Evolutionary conservation across 2,888 invertebrate genomes (phyloP), one percentile per base, ranked within the genome.

Genomic region (Drosophila vallismaia): DNA sequence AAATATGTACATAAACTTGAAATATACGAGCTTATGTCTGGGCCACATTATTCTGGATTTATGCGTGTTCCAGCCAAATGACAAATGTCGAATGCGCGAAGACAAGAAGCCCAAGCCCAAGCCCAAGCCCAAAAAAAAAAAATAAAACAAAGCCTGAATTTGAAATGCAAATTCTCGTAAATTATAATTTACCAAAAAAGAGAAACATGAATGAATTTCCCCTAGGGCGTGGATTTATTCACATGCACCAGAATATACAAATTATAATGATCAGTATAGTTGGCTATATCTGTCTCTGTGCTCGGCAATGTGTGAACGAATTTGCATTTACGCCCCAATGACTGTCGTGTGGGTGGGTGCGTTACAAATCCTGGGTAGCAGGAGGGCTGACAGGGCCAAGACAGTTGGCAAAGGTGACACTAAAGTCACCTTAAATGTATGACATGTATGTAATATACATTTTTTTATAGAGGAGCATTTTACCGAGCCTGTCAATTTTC

Each of bases 131-230:
- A 19, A 19, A 44, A 33, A 29, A 45, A 53, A 40, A 40, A 53
- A 28, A 57, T 49, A 44, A 53, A 19, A 36, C 54, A 53, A 66
- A 58, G 10, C 33, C 50, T 60, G 36, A 52, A 85, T 85, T 85
- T 85, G 74, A 74, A 85, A 82, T 85, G 82, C 87, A 87, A 85
- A 85, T 85, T 67, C 67, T 71, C 58, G 82, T 85, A 87, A 85
- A 87, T 85, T 87, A 75, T 85, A 87, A 85, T 85, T 81, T 77
- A 58, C 58, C 50, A 57, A 69, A 64, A 42, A 19, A 24, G 19
- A 24, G 33, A 48, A 58, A 58, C 26, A 42, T 36, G 59, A 42
- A 62, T 59, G 31, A 19, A 42, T 55, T 55, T 46, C 54, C 72
- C 69, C 66, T 29, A 62, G 54, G 60, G 59, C 73, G 71, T 53